These are phyloP conservation scores for Phaenicophaeus curvirostris DNA, from an alignment of 2,797 vertebrate genomes.

Conservation along the genomic window DNA sequence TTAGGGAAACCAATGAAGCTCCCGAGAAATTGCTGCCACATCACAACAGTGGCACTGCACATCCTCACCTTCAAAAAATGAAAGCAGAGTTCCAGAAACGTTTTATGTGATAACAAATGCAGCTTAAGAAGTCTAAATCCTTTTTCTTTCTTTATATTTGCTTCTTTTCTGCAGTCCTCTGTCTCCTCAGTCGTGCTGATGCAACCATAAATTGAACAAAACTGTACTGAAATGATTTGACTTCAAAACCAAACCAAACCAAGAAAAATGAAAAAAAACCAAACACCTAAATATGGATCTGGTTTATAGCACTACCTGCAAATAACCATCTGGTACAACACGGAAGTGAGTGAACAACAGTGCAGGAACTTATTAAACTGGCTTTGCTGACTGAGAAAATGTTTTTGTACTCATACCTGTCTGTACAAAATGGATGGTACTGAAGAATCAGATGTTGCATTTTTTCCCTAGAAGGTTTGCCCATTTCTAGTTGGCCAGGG, in stretches of 20 bases:
- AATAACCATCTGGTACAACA: background rate
- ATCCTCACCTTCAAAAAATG: background rate
- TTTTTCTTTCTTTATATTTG: background rate
- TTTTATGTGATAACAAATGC: background rate
- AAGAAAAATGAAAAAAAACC: background rate
- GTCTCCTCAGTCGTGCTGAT: background rate
- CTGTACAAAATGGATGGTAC: background rate
- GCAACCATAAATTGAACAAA: background rate
- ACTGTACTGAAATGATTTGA: background rate
- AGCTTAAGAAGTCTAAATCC: background rate
- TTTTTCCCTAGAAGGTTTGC: background rate
- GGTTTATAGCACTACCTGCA: background rate
- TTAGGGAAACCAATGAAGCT: background rate
- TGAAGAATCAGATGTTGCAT: background rate
- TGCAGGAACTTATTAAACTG: background rate
- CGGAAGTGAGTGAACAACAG: background rate
- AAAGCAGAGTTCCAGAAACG: background rate
- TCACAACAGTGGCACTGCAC: background rate
- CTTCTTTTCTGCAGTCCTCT: background rate
- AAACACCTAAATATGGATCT: background rate
- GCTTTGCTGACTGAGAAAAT: background rate
- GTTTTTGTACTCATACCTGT: background rate
- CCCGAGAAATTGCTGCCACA: background rate
- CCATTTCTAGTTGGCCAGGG: background rate
- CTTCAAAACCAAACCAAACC: background rate